Conservation (phyloP, 1,140 invertebrate genomes). For the Scaptodrosophila lebanonensis region DNA sequence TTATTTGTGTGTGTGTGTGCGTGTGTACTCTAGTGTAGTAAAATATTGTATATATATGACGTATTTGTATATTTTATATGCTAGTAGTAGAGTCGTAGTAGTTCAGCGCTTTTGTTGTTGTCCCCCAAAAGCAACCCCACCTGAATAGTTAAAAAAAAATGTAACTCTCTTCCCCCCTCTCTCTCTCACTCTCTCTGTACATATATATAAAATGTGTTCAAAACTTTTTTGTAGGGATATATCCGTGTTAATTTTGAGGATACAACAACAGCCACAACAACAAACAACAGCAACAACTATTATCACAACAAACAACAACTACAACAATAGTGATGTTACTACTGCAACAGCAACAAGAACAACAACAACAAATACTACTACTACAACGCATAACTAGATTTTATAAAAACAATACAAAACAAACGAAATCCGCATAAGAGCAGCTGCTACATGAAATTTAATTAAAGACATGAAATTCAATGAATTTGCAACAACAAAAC, state of each 20-base stretch:
- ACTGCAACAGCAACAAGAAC: slow-evolving; percentile 13
- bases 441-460: slow-evolving; percentile 28
- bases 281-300: slow-evolving; percentile 43
- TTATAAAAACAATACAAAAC: slow-evolving; percentile 34
- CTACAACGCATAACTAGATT: slow-evolving; percentile 56
- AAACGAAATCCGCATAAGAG: slow-evolving; percentile 8
- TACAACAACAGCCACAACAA: slow-evolving; percentile 29
- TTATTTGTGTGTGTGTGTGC: too few species aligned
- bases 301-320: slow-evolving; percentile 26
- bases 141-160: too few species aligned
- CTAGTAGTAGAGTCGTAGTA: too few species aligned
- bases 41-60: too few species aligned
- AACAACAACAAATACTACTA: slow-evolving; percentile 33
- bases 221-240: slow-evolving; percentile 76
- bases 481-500: slow-evolving; percentile 18
- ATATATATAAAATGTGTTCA: slow-evolving; percentile 19
- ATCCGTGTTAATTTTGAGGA: slow-evolving; percentile 77
- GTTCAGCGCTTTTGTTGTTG: slow-evolving; percentile 3
- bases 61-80: slow-evolving; percentile 32
- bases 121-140: too few species aligned
- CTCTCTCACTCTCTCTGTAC: slow-evolving; percentile 4
- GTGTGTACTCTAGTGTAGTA: too few species aligned
- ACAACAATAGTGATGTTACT: slow-evolving; percentile 22
- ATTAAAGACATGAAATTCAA: slow-evolving; percentile 14
- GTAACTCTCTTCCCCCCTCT: slow-evolving; percentile 3